Conservation (phyloP, 1,140 invertebrate species). For the Araneus ventricosus region DNA sequence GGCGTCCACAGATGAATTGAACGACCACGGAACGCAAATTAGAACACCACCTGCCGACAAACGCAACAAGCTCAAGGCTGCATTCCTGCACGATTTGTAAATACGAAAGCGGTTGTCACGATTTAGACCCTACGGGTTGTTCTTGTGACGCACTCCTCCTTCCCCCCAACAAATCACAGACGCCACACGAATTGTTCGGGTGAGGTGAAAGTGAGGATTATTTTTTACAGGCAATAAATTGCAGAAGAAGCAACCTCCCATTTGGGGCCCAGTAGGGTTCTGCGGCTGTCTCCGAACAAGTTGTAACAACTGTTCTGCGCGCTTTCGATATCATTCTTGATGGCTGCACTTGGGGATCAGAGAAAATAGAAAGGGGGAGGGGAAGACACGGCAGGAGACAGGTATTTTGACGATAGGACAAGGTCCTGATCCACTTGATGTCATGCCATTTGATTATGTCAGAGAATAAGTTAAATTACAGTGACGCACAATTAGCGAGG, state of each 20-base stretch:
- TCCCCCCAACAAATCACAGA: conserved; percentile 17
- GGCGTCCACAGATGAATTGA: conserved; percentile 15
- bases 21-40: conserved; percentile 23
- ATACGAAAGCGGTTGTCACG: conserved; percentile 31
- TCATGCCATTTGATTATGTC: no score
- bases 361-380: no score
- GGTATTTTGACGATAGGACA: no score
- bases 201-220: conserved; percentile 16
- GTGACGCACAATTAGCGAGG: no score
- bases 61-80: conserved; percentile 66
- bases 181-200: not conserved
- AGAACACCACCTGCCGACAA: conserved; percentile 60
- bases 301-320: not conserved
- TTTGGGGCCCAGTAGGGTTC: conserved; percentile 8
- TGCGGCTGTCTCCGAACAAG: not conserved
- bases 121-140: conserved; percentile 43
- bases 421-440: no score
- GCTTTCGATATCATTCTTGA: not conserved
- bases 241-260: not conserved
- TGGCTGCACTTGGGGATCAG: not conserved
- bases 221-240: conserved; percentile 10
- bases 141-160: not conserved
- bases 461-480: no score
- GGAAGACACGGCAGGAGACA: no score
- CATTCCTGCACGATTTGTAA: conserved; percentile 60